phyloP scores from a whole-genome alignment of 2,797 vertebrate species.

The Dermochelys coriacea region DNA sequence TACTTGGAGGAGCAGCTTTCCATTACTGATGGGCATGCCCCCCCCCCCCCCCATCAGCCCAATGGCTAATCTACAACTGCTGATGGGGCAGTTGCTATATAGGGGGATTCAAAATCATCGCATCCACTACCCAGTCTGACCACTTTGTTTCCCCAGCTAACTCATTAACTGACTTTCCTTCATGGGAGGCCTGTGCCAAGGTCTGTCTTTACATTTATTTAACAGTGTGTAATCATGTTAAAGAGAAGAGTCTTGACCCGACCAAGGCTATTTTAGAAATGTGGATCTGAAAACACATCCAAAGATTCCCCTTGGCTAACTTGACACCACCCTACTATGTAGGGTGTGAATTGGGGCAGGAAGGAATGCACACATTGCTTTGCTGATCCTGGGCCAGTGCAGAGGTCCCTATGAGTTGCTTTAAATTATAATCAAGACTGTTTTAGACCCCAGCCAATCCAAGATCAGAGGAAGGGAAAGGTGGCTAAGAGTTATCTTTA shows the following conservation, averaged over 20 bases:
- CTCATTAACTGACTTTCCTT: not conserved
- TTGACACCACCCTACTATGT: not conserved
- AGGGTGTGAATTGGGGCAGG: not conserved
- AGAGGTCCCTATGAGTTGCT: not conserved
- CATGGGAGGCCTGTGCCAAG: not conserved
- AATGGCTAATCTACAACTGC: no score
- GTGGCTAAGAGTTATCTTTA: not conserved
- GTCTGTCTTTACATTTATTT: not conserved
- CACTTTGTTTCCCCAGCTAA: not conserved
- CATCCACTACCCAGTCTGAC: not conserved
- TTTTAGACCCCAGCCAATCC: not conserved
- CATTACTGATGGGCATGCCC: not conserved
- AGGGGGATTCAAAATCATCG: not conserved
- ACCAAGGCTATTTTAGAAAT: not conserved
- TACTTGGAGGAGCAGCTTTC: not conserved
- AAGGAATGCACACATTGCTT: not conserved
- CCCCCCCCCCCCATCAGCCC: no score
- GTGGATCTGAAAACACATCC: not conserved
- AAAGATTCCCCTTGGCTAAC: not conserved
- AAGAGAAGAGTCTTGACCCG: not conserved
- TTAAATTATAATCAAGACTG: not conserved
- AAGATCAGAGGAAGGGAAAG: not conserved
- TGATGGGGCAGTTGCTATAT: not conserved
- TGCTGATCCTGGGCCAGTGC: not conserved
- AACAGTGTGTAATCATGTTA: not conserved